A percentile compares a stretch with the other conserved stretches of the same genome.
Evolutionary conservation across 1,140 invertebrate species (phyloP).

Genomic region (Bombus breviceps): DNA sequence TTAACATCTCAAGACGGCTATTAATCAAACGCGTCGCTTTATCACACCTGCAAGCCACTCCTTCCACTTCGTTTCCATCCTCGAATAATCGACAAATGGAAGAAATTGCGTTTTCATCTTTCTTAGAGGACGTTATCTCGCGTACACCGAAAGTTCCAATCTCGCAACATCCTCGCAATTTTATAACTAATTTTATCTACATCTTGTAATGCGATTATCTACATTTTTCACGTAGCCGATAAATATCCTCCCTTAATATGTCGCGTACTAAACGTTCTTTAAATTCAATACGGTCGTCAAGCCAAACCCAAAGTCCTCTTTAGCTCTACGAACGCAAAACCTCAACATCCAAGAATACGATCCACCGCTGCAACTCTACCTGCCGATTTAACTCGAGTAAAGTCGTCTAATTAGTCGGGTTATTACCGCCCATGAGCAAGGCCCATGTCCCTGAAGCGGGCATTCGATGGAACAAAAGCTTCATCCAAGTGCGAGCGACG

Average conservation of each 20-base stretch:
- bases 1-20: background rate
- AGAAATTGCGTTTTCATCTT: background rate
- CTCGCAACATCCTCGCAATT: background rate
- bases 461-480: constrained; percentile 36
- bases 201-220: too few species aligned
- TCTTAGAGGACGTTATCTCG: background rate
- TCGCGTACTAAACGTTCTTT: too few species aligned
- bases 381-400: background rate
- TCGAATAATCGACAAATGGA: background rate
- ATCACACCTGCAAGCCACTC: background rate
- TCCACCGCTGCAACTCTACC: background rate
- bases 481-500: constrained; percentile 14
- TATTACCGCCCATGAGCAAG: background rate
- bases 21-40: background rate
- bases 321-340: background rate
- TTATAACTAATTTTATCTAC: too few species aligned
- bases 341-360: background rate
- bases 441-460: background rate
- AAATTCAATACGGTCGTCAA: too few species aligned
- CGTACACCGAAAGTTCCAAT: background rate
- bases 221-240: too few species aligned
- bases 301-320: background rate
- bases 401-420: constrained; percentile 38
- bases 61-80: background rate
- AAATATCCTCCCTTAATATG: too few species aligned